Evolutionary conservation across 2,888 invertebrate species (phyloP).

Genomic region (Latheticus oryzae): DNA sequence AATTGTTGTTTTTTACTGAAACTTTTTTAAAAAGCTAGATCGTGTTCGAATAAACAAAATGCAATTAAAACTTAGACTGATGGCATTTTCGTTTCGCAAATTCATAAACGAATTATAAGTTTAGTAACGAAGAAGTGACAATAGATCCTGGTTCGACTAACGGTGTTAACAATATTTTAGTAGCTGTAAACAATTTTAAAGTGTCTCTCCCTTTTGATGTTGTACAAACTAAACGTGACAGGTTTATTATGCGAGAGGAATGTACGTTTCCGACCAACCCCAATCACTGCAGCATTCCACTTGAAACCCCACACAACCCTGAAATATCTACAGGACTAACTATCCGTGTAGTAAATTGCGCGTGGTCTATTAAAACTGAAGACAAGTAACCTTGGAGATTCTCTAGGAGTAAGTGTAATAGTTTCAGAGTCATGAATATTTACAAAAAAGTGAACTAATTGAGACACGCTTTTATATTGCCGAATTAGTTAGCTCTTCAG

Average conservation of each 20-base stretch:
- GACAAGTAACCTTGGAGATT: conserved; percentile 5
- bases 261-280: conserved; percentile 47
- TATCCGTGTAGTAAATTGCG: conserved; percentile 14
- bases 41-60: conserved; percentile 20
- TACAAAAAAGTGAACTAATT: no score
- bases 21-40: no score
- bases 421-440: no score
- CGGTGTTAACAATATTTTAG: conserved; percentile 44
- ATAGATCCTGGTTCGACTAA: conserved; percentile 13
- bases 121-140: conserved; percentile 14
- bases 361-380: conserved; percentile 16
- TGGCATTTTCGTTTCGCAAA: conserved; percentile 29
- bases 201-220: conserved; percentile 45
- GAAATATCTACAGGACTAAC: conserved; percentile 45
- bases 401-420: no score
- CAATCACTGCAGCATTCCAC: conserved; percentile 49
- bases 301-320: conserved; percentile 46
- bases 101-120: conserved; percentile 36
- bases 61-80: conserved; percentile 39
- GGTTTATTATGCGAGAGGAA: conserved; percentile 50
- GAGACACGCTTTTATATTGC: no score
- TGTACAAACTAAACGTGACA: conserved; percentile 47
- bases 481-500: no score
- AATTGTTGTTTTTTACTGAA: no score
- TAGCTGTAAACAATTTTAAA: conserved; percentile 48